Conservation (phyloP, 2,113 vertebrate species). For the Pteropus alecto region DNA sequence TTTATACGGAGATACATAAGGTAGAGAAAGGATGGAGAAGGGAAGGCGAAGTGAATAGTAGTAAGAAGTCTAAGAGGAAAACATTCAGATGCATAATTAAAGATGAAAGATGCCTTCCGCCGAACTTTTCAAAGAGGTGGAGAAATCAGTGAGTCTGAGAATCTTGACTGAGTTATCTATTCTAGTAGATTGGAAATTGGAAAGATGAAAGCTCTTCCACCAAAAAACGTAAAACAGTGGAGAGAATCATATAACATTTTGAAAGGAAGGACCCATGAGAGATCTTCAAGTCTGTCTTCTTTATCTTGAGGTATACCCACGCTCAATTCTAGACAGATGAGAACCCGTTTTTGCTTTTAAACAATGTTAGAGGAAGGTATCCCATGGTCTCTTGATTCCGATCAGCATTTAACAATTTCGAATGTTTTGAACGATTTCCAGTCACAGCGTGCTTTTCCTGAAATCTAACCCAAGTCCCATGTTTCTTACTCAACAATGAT, state of each 20-base stretch:
- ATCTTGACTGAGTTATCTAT: background rate
- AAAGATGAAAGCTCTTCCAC: conserved; percentile 13
- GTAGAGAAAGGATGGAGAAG: background rate
- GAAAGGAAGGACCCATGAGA: background rate
- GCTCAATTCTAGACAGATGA: background rate
- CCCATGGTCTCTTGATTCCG: background rate
- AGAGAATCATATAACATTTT: background rate
- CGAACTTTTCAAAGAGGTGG: background rate
- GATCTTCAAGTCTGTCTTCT: background rate
- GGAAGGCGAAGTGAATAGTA: background rate
- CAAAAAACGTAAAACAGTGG: background rate
- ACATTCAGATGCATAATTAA: conserved; percentile 35
- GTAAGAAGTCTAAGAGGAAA: background rate
- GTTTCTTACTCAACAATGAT: background rate
- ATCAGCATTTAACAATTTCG: background rate
- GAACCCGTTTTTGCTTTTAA: background rate
- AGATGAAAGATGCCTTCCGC: conserved; percentile 6
- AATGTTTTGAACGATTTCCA: conserved; percentile 18
- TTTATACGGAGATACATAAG: background rate
- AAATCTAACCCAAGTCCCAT: background rate
- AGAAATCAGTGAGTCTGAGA: conserved; percentile 1
- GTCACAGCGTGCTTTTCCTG: background rate
- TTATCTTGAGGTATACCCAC: background rate
- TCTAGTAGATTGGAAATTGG: background rate
- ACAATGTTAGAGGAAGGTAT: background rate